Conservation (phyloP, 2,797 vertebrate genomes). For the Gephyroberyx darwinii region DNA sequence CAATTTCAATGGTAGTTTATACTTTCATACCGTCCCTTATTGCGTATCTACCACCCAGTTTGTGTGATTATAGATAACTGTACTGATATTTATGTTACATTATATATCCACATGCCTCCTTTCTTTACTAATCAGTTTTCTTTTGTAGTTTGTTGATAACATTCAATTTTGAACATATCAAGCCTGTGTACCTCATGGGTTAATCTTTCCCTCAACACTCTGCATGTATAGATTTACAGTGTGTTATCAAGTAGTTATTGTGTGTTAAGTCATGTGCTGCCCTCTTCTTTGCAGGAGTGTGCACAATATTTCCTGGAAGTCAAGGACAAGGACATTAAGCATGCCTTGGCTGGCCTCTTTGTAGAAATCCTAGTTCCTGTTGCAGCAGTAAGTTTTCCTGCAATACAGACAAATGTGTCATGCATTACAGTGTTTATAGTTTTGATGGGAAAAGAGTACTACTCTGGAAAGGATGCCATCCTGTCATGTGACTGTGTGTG, state of each 20-base stretch:
- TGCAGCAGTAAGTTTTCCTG: constrained; percentile 89
- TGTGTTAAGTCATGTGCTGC: background rate
- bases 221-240: constrained; percentile 11
- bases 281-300: constrained; percentile 86
- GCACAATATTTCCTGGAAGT: constrained; percentile 98
- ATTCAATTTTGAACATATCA: constrained; percentile 16
- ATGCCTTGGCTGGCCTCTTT: constrained; percentile 95
- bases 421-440: constrained; percentile 2
- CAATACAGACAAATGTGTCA: background rate
- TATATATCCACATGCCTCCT: background rate
- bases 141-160: constrained; percentile 12
- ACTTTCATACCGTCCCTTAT: background rate
- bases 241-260: background rate
- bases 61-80: too few relatives aligned
- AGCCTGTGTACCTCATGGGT: background rate
- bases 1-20: background rate
- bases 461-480: background rate
- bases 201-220: background rate
- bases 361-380: constrained; percentile 98
- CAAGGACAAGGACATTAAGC: constrained; percentile 99
- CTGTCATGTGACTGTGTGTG: constrained; percentile 13
- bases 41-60: background rate
- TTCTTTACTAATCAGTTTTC: background rate
- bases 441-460: background rate
- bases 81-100: background rate